These are phyloP conservation scores for Anarhynchus alexandrinus DNA, from an alignment of 2,113 vertebrate species.

Conservation along the genomic window DNA sequence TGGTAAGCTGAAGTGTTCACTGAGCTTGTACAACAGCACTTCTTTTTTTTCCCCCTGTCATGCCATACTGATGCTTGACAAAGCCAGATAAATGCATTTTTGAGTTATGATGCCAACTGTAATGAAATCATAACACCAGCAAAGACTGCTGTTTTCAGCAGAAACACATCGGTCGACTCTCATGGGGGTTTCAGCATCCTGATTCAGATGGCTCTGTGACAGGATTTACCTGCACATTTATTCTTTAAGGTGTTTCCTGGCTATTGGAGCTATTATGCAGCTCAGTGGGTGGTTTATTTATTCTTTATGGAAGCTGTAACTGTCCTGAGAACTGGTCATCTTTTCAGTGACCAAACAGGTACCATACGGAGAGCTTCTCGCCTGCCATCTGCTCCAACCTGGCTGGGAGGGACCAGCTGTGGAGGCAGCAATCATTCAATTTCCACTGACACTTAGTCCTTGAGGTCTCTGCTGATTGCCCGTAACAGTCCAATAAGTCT, in stretches of 20 bases:
- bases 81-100: neutral
- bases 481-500: neutral
- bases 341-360: neutral
- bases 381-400: constrained; percentile 41
- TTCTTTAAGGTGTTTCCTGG: neutral
- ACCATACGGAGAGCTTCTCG: neutral
- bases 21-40: neutral
- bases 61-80: neutral
- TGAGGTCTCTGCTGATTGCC: constrained; percentile 4
- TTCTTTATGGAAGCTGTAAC: neutral
- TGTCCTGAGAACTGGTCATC: neutral
- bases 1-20: neutral
- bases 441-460: constrained; percentile 26
- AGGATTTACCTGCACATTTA: neutral
- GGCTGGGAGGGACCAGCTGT: neutral
- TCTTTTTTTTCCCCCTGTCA: neutral
- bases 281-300: neutral
- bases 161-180: neutral
- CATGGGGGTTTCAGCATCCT: neutral
- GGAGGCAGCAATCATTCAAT: neutral
- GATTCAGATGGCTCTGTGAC: neutral
- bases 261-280: neutral
- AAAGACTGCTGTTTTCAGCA: neutral
- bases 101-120: neutral
- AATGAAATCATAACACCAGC: neutral